These are phyloP conservation scores for Enteromius paludinosus DNA, from an alignment of 2,797 vertebrate species.

Conservation along the genomic window DNA sequence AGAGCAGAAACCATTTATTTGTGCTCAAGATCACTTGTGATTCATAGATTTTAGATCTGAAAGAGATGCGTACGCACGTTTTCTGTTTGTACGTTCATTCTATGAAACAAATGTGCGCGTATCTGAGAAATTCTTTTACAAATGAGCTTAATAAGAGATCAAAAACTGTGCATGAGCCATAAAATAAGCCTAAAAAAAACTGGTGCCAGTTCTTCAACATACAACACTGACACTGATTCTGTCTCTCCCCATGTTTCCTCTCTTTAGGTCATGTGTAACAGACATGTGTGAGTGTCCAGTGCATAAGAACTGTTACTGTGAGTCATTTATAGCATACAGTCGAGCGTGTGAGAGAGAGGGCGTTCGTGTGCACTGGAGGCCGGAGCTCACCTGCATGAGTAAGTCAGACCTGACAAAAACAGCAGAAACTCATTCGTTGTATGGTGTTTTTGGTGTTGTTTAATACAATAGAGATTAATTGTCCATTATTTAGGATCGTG, in stretches of 20 bases:
- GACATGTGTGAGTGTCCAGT: slow-evolving; percentile 98
- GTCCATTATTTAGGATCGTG: background rate
- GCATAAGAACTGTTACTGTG: slow-evolving; percentile 98
- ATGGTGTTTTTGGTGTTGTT: background rate
- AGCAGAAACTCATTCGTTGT: background rate
- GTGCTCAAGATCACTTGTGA: no score
- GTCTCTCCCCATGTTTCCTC: slow-evolving; percentile 20
- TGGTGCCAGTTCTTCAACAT: background rate
- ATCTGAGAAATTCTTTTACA: no score
- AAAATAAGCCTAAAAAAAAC: background rate
- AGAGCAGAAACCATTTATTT: no score
- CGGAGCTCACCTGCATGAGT: slow-evolving; percentile 90
- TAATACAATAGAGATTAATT: background rate
- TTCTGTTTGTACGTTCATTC: no score
- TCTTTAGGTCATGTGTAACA: slow-evolving; percentile 92
- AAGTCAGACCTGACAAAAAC: slow-evolving; percentile 62
- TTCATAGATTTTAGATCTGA: no score
- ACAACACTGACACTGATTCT: background rate
- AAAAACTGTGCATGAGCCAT: no score
- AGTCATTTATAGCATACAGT: slow-evolving; percentile 94
- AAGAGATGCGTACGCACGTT: no score
- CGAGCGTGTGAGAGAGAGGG: slow-evolving; percentile 94
- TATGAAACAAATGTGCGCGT: no score
- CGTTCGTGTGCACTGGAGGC: slow-evolving; percentile 84
- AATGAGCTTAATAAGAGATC: background rate